Percentiles rank a stretch among this genome's conserved stretches.
Evolutionary conservation across 2,113 vertebrate genomes (phyloP).

Genomic region (Anhinga rufa): DNA sequence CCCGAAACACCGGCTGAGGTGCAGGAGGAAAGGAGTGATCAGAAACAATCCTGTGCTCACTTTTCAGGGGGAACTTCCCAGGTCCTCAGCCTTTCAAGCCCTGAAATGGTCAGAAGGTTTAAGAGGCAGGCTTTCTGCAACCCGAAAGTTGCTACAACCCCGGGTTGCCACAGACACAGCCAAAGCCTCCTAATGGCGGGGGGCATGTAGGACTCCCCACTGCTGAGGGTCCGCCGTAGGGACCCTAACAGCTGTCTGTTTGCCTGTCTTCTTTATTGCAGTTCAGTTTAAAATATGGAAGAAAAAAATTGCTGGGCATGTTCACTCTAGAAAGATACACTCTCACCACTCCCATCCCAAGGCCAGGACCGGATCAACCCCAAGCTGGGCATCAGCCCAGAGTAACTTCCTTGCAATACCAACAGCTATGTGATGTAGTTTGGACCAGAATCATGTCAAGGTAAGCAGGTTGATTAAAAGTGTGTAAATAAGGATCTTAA

Average conservation of each 20-base stretch:
- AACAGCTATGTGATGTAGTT: not conserved
- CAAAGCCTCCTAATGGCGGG: not conserved
- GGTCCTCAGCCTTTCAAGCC: not conserved
- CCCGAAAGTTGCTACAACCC: not conserved
- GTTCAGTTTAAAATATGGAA: not conserved
- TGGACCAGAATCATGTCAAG: not conserved
- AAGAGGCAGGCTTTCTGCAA: not conserved
- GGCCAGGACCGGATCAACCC: not conserved
- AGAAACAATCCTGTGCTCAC: not conserved
- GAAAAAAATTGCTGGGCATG: not conserved
- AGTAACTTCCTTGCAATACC: not conserved
- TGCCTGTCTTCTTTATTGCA: not conserved
- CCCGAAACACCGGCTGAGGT: not conserved
- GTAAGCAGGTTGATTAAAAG: not conserved
- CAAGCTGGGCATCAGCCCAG: not conserved
- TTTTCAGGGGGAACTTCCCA: not conserved
- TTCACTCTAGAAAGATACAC: not conserved
- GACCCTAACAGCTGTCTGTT: not conserved
- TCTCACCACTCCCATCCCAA: fast-evolving
- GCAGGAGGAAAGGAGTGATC: not conserved
- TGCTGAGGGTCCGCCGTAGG: not conserved
- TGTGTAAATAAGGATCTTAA: not conserved
- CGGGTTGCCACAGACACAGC: not conserved
- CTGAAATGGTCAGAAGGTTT: not conserved
- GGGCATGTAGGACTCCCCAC: fast-evolving